Percentiles rank a stretch among this genome's conserved stretches.
Evolutionary conservation across 2,888 invertebrate species (phyloP).

Genomic region (Belgica antarctica): DNA sequence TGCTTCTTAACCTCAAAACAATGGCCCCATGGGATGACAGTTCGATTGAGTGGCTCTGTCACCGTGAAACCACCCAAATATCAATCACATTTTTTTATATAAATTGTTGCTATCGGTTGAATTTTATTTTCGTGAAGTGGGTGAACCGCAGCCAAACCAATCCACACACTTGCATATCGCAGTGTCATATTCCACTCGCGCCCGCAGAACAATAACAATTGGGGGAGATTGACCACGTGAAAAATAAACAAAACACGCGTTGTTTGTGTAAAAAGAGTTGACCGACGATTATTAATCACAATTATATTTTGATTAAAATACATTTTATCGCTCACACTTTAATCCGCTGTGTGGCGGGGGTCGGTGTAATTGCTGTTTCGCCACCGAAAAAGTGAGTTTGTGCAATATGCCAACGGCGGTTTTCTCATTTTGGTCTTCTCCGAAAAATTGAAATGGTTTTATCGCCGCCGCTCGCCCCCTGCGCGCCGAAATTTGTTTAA

Average conservation of each 20-base stretch:
- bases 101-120: neutral
- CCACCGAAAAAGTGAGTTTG: neutral
- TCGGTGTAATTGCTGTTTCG: neutral
- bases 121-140: neutral
- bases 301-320: constrained; percentile 38
- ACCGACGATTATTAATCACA: constrained; percentile 38
- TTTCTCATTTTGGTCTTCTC: neutral
- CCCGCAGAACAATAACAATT: constrained; percentile 12
- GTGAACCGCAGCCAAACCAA: neutral
- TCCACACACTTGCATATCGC: neutral
- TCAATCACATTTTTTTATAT: neutral
- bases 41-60: too few relatives aligned
- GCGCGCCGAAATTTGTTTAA: constrained; percentile 1
- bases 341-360: too few relatives aligned
- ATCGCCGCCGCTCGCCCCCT: neutral
- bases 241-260: constrained; percentile 24
- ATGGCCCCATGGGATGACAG: too few relatives aligned
- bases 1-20: too few relatives aligned
- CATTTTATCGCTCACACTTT: constrained; percentile 19
- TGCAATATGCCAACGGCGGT: constrained; percentile 7
- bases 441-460: constrained; percentile 2
- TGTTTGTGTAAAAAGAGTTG: constrained; percentile 2
- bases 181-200: neutral
- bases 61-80: too few relatives aligned
- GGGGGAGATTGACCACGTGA: constrained; percentile 2